Base-by-base conservation (phyloP, 2,888 invertebrate species). In the Protonemura montana region DNA sequence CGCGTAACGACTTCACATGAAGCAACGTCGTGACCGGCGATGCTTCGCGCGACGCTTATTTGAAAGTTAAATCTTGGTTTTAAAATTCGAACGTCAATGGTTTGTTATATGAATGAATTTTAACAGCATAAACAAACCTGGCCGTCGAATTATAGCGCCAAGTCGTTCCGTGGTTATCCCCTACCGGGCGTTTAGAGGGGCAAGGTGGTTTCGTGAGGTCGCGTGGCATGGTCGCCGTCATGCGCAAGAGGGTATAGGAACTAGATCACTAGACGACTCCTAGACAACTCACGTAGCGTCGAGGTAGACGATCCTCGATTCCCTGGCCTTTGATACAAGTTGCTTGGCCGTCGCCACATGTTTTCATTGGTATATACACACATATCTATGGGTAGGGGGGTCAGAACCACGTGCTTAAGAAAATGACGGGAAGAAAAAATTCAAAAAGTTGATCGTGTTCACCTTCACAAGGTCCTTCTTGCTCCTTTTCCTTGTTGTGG, bases 371-470 rank as follows among this genome's bases (percentile, higher is more conserved):
- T 81, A n/a, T 59, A 80, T 16, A 7, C 81, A n/a, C 28, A n/a
- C 29, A 3, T 7, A 28, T 77, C 78, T 26, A 28, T 77, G 29
- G 83, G 35, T 76, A 29, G 86, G 83, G 76, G 76, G 42, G 21
- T 59, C 59, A 59, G 59, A 59, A 59, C 59, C 2, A 59, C 10
- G 10, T 21, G 59, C 59, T 35, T n/a, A 30, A 25, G 84, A 29
- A 85, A 85, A 86, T 76, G 80, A 86, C 84, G 86, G 83, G 87
- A 87, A 82, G 85, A 86, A 85, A 86, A 85, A 85, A 87, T 85
- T 76, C 82, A 82, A 85, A 85, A 87, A 87, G 42, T 85, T 77
- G 87, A 82, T 42, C 87, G 85, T 82, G 87, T 85, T 87, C 85
- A 87, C 87, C 87, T 87, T 87, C 82, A 82, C 82, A 87, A 85